phyloP scores from a whole-genome alignment of 2,113 vertebrate genomes.

The Hemiprocne comata region DNA sequence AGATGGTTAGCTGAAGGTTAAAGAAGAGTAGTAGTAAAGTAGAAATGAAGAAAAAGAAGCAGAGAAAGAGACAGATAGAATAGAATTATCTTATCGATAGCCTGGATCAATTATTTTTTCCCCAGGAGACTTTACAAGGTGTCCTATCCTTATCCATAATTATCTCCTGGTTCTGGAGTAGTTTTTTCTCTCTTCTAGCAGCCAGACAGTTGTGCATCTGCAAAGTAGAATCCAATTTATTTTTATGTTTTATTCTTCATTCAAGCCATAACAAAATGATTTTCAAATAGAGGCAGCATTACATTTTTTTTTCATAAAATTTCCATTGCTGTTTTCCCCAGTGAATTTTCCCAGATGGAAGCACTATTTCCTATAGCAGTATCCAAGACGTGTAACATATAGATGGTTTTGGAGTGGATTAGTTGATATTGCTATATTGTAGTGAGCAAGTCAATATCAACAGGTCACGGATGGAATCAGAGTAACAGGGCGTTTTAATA shows the following conservation, averaged over 20 bases:
- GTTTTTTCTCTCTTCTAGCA: not conserved
- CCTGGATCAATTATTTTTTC: not conserved
- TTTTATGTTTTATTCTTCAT: not conserved
- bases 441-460: not conserved
- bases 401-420: not conserved
- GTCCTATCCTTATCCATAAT: not conserved
- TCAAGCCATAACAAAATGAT: not conserved
- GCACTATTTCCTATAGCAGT: not conserved
- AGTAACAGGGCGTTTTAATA: not conserved
- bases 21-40: not conserved
- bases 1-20: constrained; percentile 44
- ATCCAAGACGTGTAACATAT: not conserved
- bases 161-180: not conserved
- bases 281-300: not conserved
- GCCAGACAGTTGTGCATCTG: not conserved
- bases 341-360: not conserved
- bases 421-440: not conserved
- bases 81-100: constrained; percentile 10
- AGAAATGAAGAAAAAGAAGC: not conserved
- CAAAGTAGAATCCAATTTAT: not conserved
- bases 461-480: not conserved
- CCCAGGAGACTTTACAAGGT: not conserved
- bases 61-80: not conserved
- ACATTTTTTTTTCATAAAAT: not conserved
- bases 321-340: not conserved